Evolutionary conservation across 2,888 invertebrate genomes (phyloP).

Genomic region (Latrodectus hesperus): DNA sequence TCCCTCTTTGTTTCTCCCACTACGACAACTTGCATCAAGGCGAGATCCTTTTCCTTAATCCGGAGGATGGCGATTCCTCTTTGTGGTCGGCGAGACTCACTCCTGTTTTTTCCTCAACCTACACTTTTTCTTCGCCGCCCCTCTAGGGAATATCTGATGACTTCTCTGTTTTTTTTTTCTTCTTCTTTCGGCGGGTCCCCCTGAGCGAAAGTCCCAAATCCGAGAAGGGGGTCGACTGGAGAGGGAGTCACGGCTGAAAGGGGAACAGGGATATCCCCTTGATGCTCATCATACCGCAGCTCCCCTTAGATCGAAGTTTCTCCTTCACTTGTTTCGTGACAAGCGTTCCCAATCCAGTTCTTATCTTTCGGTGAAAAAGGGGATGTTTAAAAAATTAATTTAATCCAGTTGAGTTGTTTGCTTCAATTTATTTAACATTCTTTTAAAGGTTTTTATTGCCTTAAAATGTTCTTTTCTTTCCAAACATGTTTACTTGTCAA

Average conservation of each 20-base stretch:
- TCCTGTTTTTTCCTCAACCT: conserved; percentile 40
- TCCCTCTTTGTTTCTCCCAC: conserved; percentile 34
- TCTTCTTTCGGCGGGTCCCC: conserved; percentile 1
- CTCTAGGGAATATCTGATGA: conserved; percentile 61
- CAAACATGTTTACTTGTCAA: too few species aligned
- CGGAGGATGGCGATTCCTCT: conserved; percentile 35
- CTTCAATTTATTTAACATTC: too few species aligned
- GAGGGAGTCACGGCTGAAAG: neutral
- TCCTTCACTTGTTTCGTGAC: conserved; percentile 43
- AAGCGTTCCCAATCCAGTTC: conserved; percentile 20
- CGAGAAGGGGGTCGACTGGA: neutral
- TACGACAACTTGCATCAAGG: conserved; percentile 64
- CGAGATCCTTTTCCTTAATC: conserved; percentile 42
- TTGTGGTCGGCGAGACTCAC: conserved; percentile 21
- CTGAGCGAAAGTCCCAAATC: conserved; percentile 21
- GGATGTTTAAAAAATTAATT: conserved; percentile 29
- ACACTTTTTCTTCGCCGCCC: conserved; percentile 13
- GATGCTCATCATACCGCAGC: conserved; percentile 51
- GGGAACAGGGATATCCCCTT: conserved; percentile 41
- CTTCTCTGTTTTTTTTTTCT: conserved; percentile 38
- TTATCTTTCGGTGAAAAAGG: neutral
- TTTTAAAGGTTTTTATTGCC: too few species aligned
- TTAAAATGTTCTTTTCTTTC: too few species aligned
- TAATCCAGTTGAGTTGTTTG: conserved; percentile 1
- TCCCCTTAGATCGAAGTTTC: conserved; percentile 46